Base-by-base conservation (phyloP, 2,888 invertebrate species). In the Apantesis nais region DNA sequence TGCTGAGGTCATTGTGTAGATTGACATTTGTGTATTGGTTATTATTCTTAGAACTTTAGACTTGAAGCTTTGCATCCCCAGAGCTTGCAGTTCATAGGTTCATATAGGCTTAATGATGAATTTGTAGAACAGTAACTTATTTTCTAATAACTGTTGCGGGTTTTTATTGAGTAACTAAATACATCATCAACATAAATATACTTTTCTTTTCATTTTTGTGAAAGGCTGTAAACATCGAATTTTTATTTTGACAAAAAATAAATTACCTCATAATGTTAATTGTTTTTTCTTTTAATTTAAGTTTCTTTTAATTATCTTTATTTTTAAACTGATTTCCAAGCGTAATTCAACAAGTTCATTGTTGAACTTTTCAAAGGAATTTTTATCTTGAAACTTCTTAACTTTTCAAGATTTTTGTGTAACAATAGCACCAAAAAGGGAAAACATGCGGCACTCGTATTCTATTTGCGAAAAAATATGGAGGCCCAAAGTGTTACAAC, bases 371-470 rank as follows among this genome's bases (percentile, higher is more conserved):
- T 67, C 73, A 79, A 83, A 76, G 73, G 75, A 76, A 74, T 81
- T 81, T 82, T 81, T 81, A 78, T 82, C 81, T 72, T n/a, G 58
- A 70, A 79, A 78, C 72, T 78, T 76, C 58, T 67, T 70, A 80
- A 68, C 75, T 80, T 68, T 67, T 12, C 60, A 73, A 72, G 68
- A 72, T 71, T 78, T 82, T 82, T 79, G 76, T 78, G 62, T 76
- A 75, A 80, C 83, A 82, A 82, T 76, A 68, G 73, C 68, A 60
- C 62, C 48, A 66, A 71, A 75, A 71, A 31, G 64, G 72, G 68
- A 65, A 71, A 66, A 67, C 67, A 67, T 67, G 48, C 48, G 64
- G 67, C 58, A 66, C 63, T 74, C 74, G 74, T 75, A 70, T 73
- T 74, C 62, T 71, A 71, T 74, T 76, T 82, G 72, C 72, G n/a